Conservation (phyloP, 2,113 vertebrate species). For the Sander vitreus region DNA sequence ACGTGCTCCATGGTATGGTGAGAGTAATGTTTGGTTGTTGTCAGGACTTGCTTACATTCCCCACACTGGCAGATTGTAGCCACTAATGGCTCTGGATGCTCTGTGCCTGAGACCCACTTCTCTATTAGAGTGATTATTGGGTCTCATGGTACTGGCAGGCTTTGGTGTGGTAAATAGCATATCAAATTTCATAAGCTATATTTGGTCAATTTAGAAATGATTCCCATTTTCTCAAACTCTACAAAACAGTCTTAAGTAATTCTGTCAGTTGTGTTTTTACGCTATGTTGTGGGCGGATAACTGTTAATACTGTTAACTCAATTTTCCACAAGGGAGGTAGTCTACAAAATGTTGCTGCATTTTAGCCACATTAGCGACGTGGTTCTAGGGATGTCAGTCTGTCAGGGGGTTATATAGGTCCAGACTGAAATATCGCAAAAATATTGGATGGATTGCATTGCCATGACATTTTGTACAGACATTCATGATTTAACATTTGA, state of each 20-base stretch:
- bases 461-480: no score
- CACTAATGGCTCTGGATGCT: constrained; percentile 38
- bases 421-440: not conserved
- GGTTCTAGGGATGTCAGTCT: not conserved
- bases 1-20: not conserved
- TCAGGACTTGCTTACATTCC: constrained; percentile 42
- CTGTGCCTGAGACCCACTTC: constrained; percentile 25
- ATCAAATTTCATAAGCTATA: constrained; percentile 25
- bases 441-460: no score
- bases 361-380: not conserved
- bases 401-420: not conserved
- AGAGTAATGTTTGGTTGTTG: constrained; percentile 45
- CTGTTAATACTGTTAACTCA: not conserved
- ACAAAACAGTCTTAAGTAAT: not conserved
- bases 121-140: constrained; percentile 47
- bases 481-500: not conserved
- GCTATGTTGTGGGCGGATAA: not conserved
- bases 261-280: not conserved
- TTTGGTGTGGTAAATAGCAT: constrained; percentile 5
- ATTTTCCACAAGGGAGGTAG: not conserved
- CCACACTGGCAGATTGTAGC: constrained; percentile 33
- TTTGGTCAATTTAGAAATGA: constrained; percentile 19
- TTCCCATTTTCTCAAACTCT: not conserved
- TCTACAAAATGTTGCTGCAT: not conserved
- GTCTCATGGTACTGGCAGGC: constrained; percentile 21